Evolutionary conservation across 2,113 vertebrate genomes (phyloP).

Genomic region (Copsychus sechellarum): DNA sequence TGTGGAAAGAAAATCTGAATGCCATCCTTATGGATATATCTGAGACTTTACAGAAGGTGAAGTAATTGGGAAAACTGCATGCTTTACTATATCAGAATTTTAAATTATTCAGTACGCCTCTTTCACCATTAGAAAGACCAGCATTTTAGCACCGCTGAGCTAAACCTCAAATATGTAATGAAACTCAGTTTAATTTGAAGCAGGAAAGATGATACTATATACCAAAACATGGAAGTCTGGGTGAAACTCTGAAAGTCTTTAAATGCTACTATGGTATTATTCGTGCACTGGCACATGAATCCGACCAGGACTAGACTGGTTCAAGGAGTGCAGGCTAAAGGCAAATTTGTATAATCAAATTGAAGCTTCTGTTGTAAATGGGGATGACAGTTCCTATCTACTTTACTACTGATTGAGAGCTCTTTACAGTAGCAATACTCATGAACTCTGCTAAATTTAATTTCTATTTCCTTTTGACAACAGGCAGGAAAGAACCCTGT

Average conservation of each 20-base stretch:
- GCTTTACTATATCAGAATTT: not conserved
- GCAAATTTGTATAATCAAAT: conserved; percentile 7
- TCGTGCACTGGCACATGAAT: not conserved
- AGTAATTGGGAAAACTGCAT: not conserved
- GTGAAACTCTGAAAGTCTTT: not conserved
- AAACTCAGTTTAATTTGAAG: not conserved
- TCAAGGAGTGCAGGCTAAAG: not conserved
- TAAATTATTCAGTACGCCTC: not conserved
- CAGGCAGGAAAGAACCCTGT: conserved; percentile 7
- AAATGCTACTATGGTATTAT: not conserved
- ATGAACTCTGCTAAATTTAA: conserved; percentile 55
- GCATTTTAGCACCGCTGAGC: not conserved
- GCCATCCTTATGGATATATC: not conserved
- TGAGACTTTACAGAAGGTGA: not conserved
- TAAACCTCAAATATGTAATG: not conserved
- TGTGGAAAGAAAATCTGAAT: not conserved
- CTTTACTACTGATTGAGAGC: conserved; percentile 42
- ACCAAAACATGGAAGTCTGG: not conserved
- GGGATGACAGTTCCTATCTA: conserved; percentile 26
- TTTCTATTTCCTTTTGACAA: conserved; percentile 53
- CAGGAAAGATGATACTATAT: not conserved
- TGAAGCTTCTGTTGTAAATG: conserved; percentile 50
- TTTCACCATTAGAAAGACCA: not conserved
- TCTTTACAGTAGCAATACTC: conserved; percentile 36
- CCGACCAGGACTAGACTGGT: fast-evolving